A percentile compares a stretch with the other conserved stretches of the same genome.
Conservation (phyloP, 2,113 vertebrate species). For the Pituophis catenifer region DNA sequence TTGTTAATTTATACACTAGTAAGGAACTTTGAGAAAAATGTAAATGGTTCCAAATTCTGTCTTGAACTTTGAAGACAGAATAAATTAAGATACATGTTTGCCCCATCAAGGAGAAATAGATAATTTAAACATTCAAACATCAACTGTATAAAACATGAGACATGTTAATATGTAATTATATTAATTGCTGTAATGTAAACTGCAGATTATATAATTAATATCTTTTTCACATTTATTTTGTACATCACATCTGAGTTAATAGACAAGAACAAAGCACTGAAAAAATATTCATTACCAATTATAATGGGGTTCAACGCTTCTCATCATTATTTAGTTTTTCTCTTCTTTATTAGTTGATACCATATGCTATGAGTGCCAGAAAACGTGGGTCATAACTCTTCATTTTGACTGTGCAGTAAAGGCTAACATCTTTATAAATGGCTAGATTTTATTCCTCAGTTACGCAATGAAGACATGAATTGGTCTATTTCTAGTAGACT, state of each 20-base stretch:
- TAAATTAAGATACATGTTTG: background rate
- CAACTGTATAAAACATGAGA: background rate
- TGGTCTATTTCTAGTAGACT: background rate
- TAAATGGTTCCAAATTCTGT: background rate
- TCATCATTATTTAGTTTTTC: background rate
- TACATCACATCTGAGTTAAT: background rate
- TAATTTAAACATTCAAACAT: background rate
- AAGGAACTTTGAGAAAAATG: slow-evolving; percentile 31
- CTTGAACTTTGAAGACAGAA: background rate
- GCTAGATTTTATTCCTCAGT: background rate
- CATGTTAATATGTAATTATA: background rate
- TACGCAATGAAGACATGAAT: background rate
- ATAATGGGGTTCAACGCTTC: background rate
- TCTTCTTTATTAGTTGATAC: background rate
- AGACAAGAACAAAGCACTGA: background rate
- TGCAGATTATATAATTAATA: background rate
- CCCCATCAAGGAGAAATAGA: background rate
- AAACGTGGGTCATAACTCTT: background rate
- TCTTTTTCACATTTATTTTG: background rate
- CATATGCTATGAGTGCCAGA: background rate
- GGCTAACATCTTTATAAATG: background rate
- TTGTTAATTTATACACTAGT: slow-evolving; percentile 17
- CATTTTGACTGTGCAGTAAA: background rate
- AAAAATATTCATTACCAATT: background rate
- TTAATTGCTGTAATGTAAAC: background rate